phyloP scores from a whole-genome alignment of 2,888 invertebrate species.

The Hydroisotoma schaefferi region DNA sequence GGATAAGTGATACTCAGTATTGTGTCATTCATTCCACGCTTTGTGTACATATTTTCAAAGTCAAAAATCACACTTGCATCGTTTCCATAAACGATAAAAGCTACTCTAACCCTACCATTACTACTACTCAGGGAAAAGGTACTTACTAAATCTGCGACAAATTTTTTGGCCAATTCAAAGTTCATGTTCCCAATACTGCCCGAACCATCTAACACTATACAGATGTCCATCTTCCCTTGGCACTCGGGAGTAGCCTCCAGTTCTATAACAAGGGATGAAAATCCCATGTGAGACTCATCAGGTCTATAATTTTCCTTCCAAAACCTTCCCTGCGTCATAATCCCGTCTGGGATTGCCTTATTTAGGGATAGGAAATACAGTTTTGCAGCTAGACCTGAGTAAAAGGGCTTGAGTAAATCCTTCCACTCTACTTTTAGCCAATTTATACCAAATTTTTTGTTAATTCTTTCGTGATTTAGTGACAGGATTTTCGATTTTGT shows the following conservation, averaged over 20 bases:
- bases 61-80: slow-evolving; percentile 8
- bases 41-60: slow-evolving; percentile 5
- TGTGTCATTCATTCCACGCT: neutral
- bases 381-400: slow-evolving; percentile 30
- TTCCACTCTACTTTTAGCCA: slow-evolving; percentile 14
- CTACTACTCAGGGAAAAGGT: slow-evolving; percentile 19
- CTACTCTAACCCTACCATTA: too few relatives aligned
- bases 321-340: slow-evolving; percentile 19
- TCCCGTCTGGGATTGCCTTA: slow-evolving; percentile 19
- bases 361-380: slow-evolving; percentile 17
- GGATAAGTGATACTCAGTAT: slow-evolving; percentile 13
- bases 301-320: slow-evolving; percentile 22
- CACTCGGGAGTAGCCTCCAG: slow-evolving; percentile 16
- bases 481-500: slow-evolving; percentile 17
- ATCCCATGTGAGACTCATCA: neutral
- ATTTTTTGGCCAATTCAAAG: slow-evolving; percentile 22
- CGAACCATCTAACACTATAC: slow-evolving; percentile 37
- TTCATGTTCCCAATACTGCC: slow-evolving; percentile 22
- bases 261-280: neutral
- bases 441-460: slow-evolving; percentile 15
- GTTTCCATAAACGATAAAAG: slow-evolving; percentile 24
- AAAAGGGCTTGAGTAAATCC: slow-evolving; percentile 23
- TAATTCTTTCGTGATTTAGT: slow-evolving; percentile 5
- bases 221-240: slow-evolving; percentile 31
- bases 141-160: slow-evolving; percentile 22